Evolutionary conservation across 2,888 invertebrate genomes (phyloP), one percentile per base, ranked within the genome.

Genomic region (Xestoiulus laeticollis): DNA sequence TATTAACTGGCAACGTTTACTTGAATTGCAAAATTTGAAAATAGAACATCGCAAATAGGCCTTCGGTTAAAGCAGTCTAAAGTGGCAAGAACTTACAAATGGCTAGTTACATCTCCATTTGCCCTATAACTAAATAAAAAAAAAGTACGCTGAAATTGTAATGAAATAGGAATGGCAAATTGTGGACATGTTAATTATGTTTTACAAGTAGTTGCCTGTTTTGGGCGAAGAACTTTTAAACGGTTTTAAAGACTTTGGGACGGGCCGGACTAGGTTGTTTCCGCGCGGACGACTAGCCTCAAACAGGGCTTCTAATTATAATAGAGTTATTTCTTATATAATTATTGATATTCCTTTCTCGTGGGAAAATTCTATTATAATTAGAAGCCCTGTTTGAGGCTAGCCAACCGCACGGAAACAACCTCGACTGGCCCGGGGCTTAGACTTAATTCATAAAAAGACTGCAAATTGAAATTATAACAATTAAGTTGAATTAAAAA

Each of bases 11-110:
- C 68, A 10, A 26, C 68, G 10, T 68, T 10, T 26, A 26, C 68
- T 26, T 68, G 68, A 68, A 68, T 68, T 68, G 68, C 68, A 68
- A 68, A 68, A 68, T 68, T 26, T 68, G 6, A 68, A 68, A 68
- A 68, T 68, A 22, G 68, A 26, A 68, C 68, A n/a, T 68, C 22
- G 68, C 26, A 68, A 68, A 68, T 68, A 68, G 68, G 68, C 68
- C 68, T 68, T n/a, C 26, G 2, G n/a, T 19, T n/a, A 68, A 68
- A 68, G 26, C 68, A 22, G 14, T 48, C 48, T 16, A 12, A 48
- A 59, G 59, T 59, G n/a, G 59, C n/a, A 59, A 59, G n/a, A 2
- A n/a, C 19, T 59, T 59, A 59, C 59, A 59, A 19, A 19, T 59
- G 6, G 59, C 59, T 59, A 59, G 59, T 59, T 59, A 59, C 59